Evolutionary conservation across 2,113 vertebrate genomes (phyloP), one percentile per base, ranked within the genome.

Genomic region (Tetraodon nigroviridis): DNA sequence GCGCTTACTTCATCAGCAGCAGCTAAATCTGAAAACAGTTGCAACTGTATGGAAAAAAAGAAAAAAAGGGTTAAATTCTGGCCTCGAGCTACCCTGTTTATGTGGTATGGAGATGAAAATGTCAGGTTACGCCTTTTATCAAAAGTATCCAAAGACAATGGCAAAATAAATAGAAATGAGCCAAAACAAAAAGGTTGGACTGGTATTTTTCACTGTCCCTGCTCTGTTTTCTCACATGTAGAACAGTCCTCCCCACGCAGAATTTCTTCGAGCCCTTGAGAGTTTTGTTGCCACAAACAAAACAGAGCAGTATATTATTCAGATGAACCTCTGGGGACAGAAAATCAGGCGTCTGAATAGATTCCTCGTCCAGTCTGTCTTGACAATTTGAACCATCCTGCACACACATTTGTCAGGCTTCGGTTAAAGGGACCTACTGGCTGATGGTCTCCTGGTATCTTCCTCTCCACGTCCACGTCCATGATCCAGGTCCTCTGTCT

Each of bases 231-330:
- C 48, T 61, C 67, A 53, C 37, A 65, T 61, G 45, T 29, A 51
- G 50, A 64, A 54, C 8, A 24, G 15, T 65, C 51, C 61, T 75
- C 62, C 69, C 61, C 42, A 69, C 40, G 51, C 72, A 69, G 27
- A 52, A 67, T 65, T 56, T 73, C 55, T 67, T 64, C 48, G 10
- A 16, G 8, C 79, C 62, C 82, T 27, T 46, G 82, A 86, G 76
- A 83, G 15, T 75, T 75, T 67, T 59, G 7, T 75, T 71, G 57
- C 62, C 49, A 73, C 68, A 73, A 82, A 74, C 64, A 74, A 65
- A 71, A 44, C 10, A 11, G 53, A 63, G 67, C 71, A 76, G 67
- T 76, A 47, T 64, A 41, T 82, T 84, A 71, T 45, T 71, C 41
- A 67, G 51, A 24, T 6, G 19, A 58, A 42, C 73, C 84, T 76